Percentiles rank a stretch among this genome's conserved stretches.
These are phyloP conservation scores for Macropus fuliginosus DNA, from an alignment of 2,797 vertebrate species.

Conservation along the genomic window DNA sequence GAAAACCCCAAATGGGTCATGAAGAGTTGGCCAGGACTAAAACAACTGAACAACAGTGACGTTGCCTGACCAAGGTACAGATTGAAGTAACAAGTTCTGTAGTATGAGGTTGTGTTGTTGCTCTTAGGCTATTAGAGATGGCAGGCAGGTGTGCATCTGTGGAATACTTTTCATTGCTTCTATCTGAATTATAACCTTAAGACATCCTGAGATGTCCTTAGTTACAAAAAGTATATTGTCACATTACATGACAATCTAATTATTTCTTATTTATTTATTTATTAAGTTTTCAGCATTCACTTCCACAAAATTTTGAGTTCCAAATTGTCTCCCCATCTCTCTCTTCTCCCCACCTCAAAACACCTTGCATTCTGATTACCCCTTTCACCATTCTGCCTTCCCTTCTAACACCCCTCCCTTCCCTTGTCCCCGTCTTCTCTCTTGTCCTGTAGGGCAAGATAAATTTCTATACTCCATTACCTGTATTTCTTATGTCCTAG, in stretches of 20 bases:
- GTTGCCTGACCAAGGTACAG: background rate
- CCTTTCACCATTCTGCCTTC: too few relatives aligned
- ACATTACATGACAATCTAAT: background rate
- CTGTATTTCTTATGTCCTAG: too few relatives aligned
- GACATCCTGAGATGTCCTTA: background rate
- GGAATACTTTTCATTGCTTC: constrained; percentile 8
- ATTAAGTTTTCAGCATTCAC: too few relatives aligned
- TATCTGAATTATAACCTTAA: constrained; percentile 56
- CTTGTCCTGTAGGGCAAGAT: too few relatives aligned
- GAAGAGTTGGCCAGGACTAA: background rate
- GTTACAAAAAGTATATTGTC: background rate
- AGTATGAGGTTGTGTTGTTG: constrained; percentile 50
- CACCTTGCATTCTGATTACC: too few relatives aligned
- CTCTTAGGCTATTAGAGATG: background rate
- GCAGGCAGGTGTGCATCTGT: background rate
- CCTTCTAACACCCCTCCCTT: too few relatives aligned
- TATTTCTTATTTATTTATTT: background rate
- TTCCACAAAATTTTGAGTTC: too few relatives aligned
- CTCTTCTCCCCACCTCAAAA: too few relatives aligned
- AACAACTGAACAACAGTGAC: background rate
- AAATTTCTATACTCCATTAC: too few relatives aligned
- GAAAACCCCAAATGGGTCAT: background rate
- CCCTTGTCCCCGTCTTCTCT: too few relatives aligned
- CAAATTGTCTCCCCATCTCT: too few relatives aligned
- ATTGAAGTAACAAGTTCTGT: background rate